Base-by-base conservation (phyloP, 1,140 invertebrate genomes). In the Ctenoplectra terminalis region DNA sequence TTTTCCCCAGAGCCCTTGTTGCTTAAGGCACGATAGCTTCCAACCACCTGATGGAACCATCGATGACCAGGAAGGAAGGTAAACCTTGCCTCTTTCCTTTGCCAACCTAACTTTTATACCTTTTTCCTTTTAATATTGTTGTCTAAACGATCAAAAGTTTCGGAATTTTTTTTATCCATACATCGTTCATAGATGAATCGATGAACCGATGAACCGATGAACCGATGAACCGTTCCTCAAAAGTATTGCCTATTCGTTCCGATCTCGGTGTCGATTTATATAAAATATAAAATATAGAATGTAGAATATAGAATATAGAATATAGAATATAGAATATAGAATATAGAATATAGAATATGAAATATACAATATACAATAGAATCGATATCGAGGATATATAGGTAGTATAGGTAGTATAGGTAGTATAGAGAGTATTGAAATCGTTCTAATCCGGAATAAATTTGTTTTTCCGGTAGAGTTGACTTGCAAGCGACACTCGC, bases 401-500 rank as follows among this genome's bases (percentile, higher is more conserved):
- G 54, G 13, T n/a, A 56, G 58, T 31, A 15, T 26, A 60, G 31
- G 46, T 1, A 15, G 46, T 11, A 15, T 15, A 15, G 8, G 13
- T 15, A 15, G 46, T n/a, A 48, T 4, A 48, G 46, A 48, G 13
- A 40, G 40, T 9, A 40, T 75, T 15, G 15, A 20, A 2, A 20
- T 29, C 17, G 7, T 20, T 52, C 17, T 54, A 83, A 71, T 9
- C 11, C 26, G 56, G 8, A 37, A 11, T 9, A 17, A 43, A 23
- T 29, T 69, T 40, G 63, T 40, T 82, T 78, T 69, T 29, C 7
- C 43, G 37, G 37, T 17, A 83, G 89, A 81, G 78, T 84, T 72
- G 86, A 86, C 64, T 34, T 84, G 63, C 82, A 71, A 84, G 82
- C 89, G 72, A 87, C 83, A 48, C 81, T 93, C 75, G 87, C 90